Evolutionary conservation across 2,888 invertebrate genomes (phyloP).

Genomic region (Coenonympha glycerion): DNA sequence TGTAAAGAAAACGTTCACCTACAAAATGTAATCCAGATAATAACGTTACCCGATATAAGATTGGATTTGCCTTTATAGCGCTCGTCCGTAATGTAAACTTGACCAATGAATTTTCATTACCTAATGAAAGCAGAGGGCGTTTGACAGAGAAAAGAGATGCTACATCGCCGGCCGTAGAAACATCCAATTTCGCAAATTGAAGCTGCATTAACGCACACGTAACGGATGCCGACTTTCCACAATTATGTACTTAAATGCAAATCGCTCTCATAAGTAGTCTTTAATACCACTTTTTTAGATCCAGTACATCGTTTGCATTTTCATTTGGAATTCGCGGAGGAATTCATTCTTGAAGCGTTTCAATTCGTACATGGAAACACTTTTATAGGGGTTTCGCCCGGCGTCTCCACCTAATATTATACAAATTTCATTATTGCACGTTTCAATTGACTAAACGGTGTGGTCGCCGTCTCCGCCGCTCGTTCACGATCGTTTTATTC

Average conservation of each 20-base stretch:
- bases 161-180: conserved; percentile 37
- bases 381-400: conserved; percentile 45
- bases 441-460: conserved; percentile 51
- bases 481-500: conserved; percentile 46
- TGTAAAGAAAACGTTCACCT: conserved; percentile 11
- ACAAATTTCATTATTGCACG: conserved; percentile 53
- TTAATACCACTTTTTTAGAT: conserved; percentile 38
- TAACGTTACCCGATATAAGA: conserved; percentile 29
- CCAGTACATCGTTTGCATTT: conserved; percentile 57
- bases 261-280: conserved; percentile 46
- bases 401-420: conserved; percentile 42
- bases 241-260: conserved; percentile 55
- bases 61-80: conserved; percentile 30
- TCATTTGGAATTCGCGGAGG: conserved; percentile 47
- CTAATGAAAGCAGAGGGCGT: conserved; percentile 35
- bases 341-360: conserved; percentile 41
- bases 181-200: conserved; percentile 57
- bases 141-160: conserved; percentile 38
- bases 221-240: conserved; percentile 43
- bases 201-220: conserved; percentile 43
- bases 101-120: conserved; percentile 34
- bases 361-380: conserved; percentile 53
- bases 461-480: conserved; percentile 34
- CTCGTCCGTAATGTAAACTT: conserved; percentile 30
- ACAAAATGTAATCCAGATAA: conserved; percentile 28